Conservation (phyloP, 1,140 invertebrate genomes). For the Drosophila pectinifera region DNA sequence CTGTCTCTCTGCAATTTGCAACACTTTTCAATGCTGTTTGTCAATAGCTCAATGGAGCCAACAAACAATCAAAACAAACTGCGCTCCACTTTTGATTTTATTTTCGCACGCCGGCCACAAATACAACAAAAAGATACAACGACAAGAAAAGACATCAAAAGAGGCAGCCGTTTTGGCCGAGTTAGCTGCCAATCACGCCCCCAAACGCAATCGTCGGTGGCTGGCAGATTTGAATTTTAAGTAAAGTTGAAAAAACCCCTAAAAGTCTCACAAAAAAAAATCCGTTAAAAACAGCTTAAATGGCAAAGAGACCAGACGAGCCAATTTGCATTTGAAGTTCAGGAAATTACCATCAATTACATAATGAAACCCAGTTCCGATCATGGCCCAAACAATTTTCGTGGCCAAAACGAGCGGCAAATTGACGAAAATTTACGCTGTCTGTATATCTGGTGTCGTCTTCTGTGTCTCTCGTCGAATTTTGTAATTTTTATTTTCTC, state of each 20-base stretch:
- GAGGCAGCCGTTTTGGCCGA: slow-evolving; percentile 50
- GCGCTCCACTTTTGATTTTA: slow-evolving; percentile 69
- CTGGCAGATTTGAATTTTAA: slow-evolving; percentile 45
- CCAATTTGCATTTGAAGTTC: slow-evolving; percentile 54
- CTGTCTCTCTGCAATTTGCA: slow-evolving; percentile 52
- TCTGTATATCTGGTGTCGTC: slow-evolving; percentile 31
- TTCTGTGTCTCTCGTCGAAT: slow-evolving; percentile 10
- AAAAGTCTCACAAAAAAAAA: slow-evolving; percentile 14
- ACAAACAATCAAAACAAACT: slow-evolving; percentile 65
- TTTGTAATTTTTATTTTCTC: slow-evolving; percentile 21
- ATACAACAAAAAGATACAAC: slow-evolving; percentile 27
- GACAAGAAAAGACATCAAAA: slow-evolving; percentile 58
- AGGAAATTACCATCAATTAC: slow-evolving; percentile 63
- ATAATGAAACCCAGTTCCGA: slow-evolving; percentile 56
- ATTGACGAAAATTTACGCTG: slow-evolving; percentile 44
- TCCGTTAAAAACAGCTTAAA: slow-evolving; percentile 11
- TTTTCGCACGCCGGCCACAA: slow-evolving; percentile 64
- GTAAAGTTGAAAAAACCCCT: slow-evolving; percentile 21
- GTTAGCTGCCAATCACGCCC: slow-evolving; percentile 53
- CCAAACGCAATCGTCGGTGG: slow-evolving; percentile 50
- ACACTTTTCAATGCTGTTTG: slow-evolving; percentile 71
- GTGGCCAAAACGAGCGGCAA: slow-evolving; percentile 37
- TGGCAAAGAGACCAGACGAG: slow-evolving; percentile 22
- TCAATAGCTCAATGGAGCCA: slow-evolving; percentile 50
- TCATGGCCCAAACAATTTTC: slow-evolving; percentile 42